Evolutionary conservation across 2,888 invertebrate genomes (phyloP).

Genomic region (Branchellion lobata): DNA sequence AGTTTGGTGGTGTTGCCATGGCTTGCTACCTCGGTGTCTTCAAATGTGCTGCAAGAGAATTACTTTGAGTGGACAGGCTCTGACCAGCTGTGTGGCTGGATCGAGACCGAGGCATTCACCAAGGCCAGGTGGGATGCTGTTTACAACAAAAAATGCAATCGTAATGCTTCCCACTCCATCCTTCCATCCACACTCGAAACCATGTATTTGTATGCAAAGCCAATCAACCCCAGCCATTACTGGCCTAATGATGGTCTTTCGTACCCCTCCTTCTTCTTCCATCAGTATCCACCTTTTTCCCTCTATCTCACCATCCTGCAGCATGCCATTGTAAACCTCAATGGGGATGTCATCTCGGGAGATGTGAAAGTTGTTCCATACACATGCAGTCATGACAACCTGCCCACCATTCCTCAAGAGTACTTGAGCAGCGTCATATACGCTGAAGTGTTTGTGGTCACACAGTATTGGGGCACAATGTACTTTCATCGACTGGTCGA

Average conservation of each 20-base stretch:
- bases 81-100: constrained; percentile 49
- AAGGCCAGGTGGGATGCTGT: constrained; percentile 52
- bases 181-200: constrained; percentile 44
- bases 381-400: constrained; percentile 50
- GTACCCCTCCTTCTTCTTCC: constrained; percentile 50
- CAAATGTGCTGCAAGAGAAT: constrained; percentile 47
- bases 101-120: constrained; percentile 49
- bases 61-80: constrained; percentile 51
- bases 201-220: constrained; percentile 51
- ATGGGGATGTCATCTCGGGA: constrained; percentile 51
- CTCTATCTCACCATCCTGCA: constrained; percentile 50
- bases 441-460: constrained; percentile 51
- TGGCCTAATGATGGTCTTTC: constrained; percentile 51
- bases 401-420: constrained; percentile 44
- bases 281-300: constrained; percentile 44
- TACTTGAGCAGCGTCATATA: constrained; percentile 46
- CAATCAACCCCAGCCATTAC: constrained; percentile 51
- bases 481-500: constrained; percentile 52
- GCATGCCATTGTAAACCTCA: constrained; percentile 49
- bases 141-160: constrained; percentile 48
- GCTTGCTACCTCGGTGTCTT: constrained; percentile 34
- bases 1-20: constrained; percentile 47
- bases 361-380: constrained; percentile 50
- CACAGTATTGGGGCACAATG: constrained; percentile 50
- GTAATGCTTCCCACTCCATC: background rate